These are phyloP conservation scores for Luscinia luscinia DNA, from an alignment of 2,797 vertebrate species.

Conservation along the genomic window DNA sequence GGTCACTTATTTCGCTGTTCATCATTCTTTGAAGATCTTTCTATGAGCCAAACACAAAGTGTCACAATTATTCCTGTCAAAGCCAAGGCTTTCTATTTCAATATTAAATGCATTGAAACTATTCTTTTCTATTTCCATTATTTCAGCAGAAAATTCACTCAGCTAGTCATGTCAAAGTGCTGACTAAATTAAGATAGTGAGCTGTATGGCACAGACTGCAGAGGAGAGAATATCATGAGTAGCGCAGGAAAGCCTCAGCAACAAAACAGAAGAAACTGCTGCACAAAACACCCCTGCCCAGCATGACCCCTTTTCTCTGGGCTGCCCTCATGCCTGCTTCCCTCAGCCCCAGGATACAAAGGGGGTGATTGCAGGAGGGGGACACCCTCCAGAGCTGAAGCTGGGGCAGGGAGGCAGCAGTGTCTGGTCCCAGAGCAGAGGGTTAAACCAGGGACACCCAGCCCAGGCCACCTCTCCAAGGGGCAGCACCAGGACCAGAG, in stretches of 20 bases:
- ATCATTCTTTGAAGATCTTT: constrained; percentile 33
- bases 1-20: constrained; percentile 49
- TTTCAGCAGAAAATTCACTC: neutral
- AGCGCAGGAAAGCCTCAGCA: neutral
- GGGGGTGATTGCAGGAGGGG: fast-evolving
- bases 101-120: neutral
- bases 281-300: no score
- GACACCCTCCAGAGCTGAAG: neutral
- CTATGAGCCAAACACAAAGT: neutral
- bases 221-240: neutral
- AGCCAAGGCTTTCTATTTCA: neutral
- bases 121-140: neutral
- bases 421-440: fast-evolving
- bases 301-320: neutral
- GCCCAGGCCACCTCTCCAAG: neutral
- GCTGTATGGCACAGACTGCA: neutral
- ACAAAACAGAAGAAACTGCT: neutral
- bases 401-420: neutral
- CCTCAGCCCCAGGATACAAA: neutral
- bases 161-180: neutral
- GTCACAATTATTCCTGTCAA: neutral
- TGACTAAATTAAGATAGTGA: neutral
- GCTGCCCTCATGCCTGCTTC: fast-evolving
- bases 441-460: fast-evolving
- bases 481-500: fast-evolving